Evolutionary conservation across 2,888 invertebrate species (phyloP).

Genomic region (Ormyrus nitidulus): DNA sequence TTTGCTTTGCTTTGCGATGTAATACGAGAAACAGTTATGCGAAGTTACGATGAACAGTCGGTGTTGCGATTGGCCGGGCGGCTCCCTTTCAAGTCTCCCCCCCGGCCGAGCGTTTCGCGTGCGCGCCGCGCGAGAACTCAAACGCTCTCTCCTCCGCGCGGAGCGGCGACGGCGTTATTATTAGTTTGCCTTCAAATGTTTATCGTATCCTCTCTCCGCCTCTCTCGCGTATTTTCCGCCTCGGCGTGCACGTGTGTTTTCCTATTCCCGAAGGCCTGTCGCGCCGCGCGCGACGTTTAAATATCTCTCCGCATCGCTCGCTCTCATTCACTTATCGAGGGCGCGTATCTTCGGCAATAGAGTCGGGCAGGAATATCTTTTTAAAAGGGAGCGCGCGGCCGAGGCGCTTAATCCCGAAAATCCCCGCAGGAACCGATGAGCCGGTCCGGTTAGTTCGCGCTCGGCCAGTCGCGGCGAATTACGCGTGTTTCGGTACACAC

Average conservation of each 20-base stretch:
- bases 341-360: slow-evolving; percentile 16
- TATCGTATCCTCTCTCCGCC: slow-evolving; percentile 66
- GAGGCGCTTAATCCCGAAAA: too few species aligned
- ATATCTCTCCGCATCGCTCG: background rate
- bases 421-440: too few species aligned
- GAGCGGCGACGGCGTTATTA: slow-evolving; percentile 66
- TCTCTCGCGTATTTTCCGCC: slow-evolving; percentile 38
- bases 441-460: too few species aligned
- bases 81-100: slow-evolving; percentile 48
- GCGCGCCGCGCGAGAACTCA: background rate
- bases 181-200: slow-evolving; percentile 72
- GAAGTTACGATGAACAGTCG: slow-evolving; percentile 52
- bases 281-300: slow-evolving; percentile 26
- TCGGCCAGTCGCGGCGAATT: slow-evolving; percentile 18
- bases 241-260: slow-evolving; percentile 43
- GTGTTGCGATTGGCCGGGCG: slow-evolving; percentile 46
- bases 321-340: slow-evolving; percentile 18
- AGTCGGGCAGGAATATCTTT: background rate
- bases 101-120: slow-evolving; percentile 7
- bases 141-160: slow-evolving; percentile 14
- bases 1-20: slow-evolving; percentile 26
- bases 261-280: slow-evolving; percentile 49
- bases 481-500: slow-evolving; percentile 8
- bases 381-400: too few species aligned
- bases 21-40: slow-evolving; percentile 61